Base-by-base conservation (phyloP, 2,113 vertebrate genomes). In the Atractosteus spatula region DNA sequence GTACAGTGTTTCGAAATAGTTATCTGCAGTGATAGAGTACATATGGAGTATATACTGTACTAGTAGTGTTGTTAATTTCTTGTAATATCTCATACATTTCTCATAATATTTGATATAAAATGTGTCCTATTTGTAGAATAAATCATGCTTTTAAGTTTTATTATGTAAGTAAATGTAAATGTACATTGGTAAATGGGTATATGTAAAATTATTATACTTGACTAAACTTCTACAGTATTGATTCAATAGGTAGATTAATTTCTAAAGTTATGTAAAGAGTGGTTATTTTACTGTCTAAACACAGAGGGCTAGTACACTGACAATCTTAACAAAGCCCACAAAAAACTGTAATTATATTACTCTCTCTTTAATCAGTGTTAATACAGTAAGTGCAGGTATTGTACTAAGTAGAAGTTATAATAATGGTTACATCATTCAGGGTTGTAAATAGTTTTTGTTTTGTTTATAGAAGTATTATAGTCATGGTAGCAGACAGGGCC, bases 371-470 rank as follows among this genome's bases (percentile, higher is more conserved):
- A 51, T 5, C 47, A 51, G 47, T 12, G 63, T 71, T 63, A 70
- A 68, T 14, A 63, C 10, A 66, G 42, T 8, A 64, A 8, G 55
- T 10, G 63, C 44, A 17, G 45, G 12, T 57, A 41, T 70, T 41
- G 45, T 4, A 62, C 41, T 59, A 7, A 17, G 51, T 76, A 70
- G 61, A 77, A 69, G 47, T 13, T 54, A 45, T 55, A 41, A 4
- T 41, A 41, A 55, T 41, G 57, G 57, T 4, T 62, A 41, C 10
- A 66, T 78, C 77, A 51, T 10, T 51, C 62, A 13, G 4, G 65
- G 57, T 0, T 63, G 8, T 54, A 73, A 55, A 41, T 57, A n/a
- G 54, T 66, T 8, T 13, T 17, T 13, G 55, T 55, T 62, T 14
- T 55, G 55, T 8, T 44, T 57, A 68, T 42, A 69, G 59, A 42